Conservation (phyloP, 2,113 vertebrate genomes). For the Oceanites oceanicus region DNA sequence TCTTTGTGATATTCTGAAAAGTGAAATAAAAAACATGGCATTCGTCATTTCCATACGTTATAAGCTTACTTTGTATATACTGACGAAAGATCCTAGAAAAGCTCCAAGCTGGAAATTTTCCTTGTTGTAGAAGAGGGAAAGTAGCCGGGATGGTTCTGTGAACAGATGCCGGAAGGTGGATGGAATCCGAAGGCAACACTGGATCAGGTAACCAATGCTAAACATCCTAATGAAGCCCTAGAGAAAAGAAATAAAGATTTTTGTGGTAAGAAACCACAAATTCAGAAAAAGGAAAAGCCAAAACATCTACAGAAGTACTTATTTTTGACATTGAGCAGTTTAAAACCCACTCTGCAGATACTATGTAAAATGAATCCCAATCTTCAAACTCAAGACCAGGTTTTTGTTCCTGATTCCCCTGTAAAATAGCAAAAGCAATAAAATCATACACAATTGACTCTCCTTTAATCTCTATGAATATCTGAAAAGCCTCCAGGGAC, state of each 20-base stretch:
- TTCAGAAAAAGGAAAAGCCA: background rate
- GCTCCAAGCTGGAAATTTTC: constrained; percentile 97
- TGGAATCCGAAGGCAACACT: constrained; percentile 95
- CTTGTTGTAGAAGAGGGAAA: constrained; percentile 96
- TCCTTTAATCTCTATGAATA: constrained; percentile 10
- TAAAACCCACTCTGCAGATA: background rate
- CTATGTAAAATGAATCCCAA: background rate
- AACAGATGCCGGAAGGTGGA: constrained; percentile 91
- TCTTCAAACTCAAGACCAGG: constrained; percentile 7
- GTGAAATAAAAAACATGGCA: background rate
- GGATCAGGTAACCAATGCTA: constrained; percentile 95
- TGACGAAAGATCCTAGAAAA: constrained; percentile 96
- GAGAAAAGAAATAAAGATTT: background rate
- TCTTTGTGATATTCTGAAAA: background rate
- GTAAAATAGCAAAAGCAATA: background rate
- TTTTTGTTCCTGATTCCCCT: background rate
- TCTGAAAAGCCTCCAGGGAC: background rate
- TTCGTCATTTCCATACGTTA: background rate
- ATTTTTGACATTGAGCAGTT: background rate
- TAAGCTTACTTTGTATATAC: constrained; percentile 94
- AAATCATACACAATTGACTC: background rate
- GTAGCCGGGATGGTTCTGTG: constrained; percentile 89
- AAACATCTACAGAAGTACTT: background rate
- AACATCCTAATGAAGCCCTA: constrained; percentile 98
- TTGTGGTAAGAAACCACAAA: background rate